Evolutionary conservation across 2,888 invertebrate species (phyloP), one percentile per base, ranked within the genome.

Genomic region (Pterostichus madidus): DNA sequence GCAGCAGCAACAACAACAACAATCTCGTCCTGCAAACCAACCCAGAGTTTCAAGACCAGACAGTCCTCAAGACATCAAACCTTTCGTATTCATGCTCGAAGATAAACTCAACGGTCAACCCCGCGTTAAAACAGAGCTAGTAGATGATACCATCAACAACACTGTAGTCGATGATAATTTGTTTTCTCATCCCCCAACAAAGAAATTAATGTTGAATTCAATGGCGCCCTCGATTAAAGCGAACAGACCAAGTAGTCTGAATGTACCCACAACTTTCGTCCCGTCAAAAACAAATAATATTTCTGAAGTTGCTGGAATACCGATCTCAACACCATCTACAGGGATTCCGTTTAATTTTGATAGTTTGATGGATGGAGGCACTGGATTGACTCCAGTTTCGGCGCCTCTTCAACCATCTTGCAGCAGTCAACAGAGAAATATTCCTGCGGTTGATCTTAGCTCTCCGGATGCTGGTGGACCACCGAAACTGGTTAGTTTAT

Each of bases 291-390:
- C 56, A 17, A 85, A 89, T 92, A 85, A 89, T 92, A 39, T 39
- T 85, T 92, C 93, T 85, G 94, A 95, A 87, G 93, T 95, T 84
- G 93, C 95, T 44, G 97, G 96, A 82, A 93, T 97, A 85, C 93
- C 96, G 86, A 96, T 97, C 87, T 95, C 95, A 84, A 97, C 97
- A 10, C 98, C 98, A 0, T 96, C 97, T 84, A 95, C 94, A 87
- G 97, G 96, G 76, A 94, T 96, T 85, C 94, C 94, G 86, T 96
- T 97, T 90, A 97, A 97, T 90, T 97, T 97, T 89, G 98, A 98
- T 87, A 96, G 96, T 86, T 92, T 98, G 84, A 97, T 98, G 96
- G 97, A 97, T 87, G 97, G 97, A 76, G 97, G 97, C 87, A 97
- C 98, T 1, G 97, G 98, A 0, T 91, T 98, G 73, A 98, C 98